Base-by-base conservation (phyloP, 2,888 invertebrate genomes). In the Helobdella robusta region DNA sequence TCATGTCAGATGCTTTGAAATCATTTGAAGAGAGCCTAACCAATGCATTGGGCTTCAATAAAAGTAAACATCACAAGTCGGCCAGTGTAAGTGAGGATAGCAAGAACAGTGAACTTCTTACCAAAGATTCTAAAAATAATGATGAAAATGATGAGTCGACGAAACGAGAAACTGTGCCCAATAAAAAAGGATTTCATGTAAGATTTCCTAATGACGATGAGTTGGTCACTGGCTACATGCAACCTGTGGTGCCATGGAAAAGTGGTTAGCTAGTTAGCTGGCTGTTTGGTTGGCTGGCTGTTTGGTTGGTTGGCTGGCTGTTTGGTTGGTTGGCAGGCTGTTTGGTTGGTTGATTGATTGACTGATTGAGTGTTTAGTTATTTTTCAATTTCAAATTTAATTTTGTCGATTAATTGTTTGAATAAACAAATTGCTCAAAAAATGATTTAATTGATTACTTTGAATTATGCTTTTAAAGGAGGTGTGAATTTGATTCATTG, bases 181-280 rank as follows among this genome's bases (percentile, higher is more conserved):
- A 62, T 23, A 62, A 50, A 25, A 62, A 48, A 50, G 62, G 62
- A 2, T 50, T 50, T 35, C 44, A 28, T 32, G 62, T 62, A 4
- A 50, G 30, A 4, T 62, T 62, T 44, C 30, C 62, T 4, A 56
- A 32, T 20, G 56, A 56, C 18, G 62, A 50, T 11, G 11, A 62
- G 50, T 50, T 62, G n/a, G 30, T 50, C n/a, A 62, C 62, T n/a
- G 62, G 44, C 4, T 34, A 62, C 34, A 30, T 44, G 4, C 32
- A 28, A 15, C 44, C 46, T 28, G 25, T 25, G 25, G 50, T 32
- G 15, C 62, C 62, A 8, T 62, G 62, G 62, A 48, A 46, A 50
- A 35, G 50, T 28, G 44, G 62, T 62, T n/a, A 44, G 35, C 28
- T n/a, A 8, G 50, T 50, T n/a, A 25, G n/a, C 6, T 50, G 50